Evolutionary conservation across 2,888 invertebrate species (phyloP), one percentile per base, ranked within the genome.

Genomic region (Drosophila putrida): DNA sequence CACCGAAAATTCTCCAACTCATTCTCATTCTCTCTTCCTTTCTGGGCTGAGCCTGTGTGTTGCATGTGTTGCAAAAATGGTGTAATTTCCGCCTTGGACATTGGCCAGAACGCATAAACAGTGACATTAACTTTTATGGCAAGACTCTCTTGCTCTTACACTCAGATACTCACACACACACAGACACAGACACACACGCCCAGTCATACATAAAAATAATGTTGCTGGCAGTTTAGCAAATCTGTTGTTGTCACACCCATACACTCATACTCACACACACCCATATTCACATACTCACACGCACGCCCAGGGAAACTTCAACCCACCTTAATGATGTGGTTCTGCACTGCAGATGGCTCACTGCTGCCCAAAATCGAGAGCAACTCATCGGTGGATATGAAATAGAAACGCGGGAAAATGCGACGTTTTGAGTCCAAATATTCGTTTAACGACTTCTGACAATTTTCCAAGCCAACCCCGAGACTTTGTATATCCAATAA

Each of bases 381-480:
- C 76, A 98, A 92, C 91, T 98, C 98, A 88, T 98, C 98, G 31
- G 98, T 98, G 4, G 98, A 98, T 89, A 98, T 96, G 92, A 98
- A 98, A 93, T 96, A 98, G 93, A 98, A 98, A 54, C 98, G 93
- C 3, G 98, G 97, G 92, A 98, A 98, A 72, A 97, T 94, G 69
- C 96, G 95, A 49, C 98, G 93, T 92, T 98, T 98, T 0, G 96
- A 95, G 91, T 97, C 97, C 75, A 98, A 93, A 91, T 98, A 98
- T 90, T 98, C 97, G 88, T 97, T 97, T 58, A 98, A 93, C 0
- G 98, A 97, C 91, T 98, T 98, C 92, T 98, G 98, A 91, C 98
- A 98, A 91, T 94, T 95, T 90, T 98, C 98, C 57, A 98, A 93
- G 1, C 96, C 97, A 15, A 93, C 67, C 50, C 95, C 95, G 44